These are phyloP conservation scores for Sanderia malayensis DNA, from an alignment of 30 jellyfish, hydroid and myxozoan genomes.

Conservation along the genomic window DNA sequence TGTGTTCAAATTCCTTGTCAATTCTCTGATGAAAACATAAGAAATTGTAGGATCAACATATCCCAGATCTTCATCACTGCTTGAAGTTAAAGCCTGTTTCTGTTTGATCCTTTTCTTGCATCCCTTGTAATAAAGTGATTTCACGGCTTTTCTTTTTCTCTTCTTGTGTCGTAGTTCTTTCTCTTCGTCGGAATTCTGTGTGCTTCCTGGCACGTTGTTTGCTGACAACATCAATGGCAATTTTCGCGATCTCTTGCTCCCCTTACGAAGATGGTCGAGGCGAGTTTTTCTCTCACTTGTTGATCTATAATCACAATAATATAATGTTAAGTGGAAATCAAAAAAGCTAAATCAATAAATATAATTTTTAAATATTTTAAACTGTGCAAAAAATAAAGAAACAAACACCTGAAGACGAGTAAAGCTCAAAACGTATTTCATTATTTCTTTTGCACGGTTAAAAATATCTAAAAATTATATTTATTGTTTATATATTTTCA, in stretches of 20 bases:
- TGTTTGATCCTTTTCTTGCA: conserved; percentile 42
- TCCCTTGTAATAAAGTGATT: conserved; percentile 49
- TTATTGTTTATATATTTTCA: too few species aligned
- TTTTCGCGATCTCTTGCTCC: conserved; percentile 50
- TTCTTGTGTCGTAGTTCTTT: conserved; percentile 20
- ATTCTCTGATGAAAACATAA: conserved; percentile 72
- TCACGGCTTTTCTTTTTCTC: conserved; percentile 37
- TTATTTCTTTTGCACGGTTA: too few species aligned
- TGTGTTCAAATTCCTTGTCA: conserved; percentile 80
- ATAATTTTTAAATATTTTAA: too few species aligned
- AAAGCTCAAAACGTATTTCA: too few species aligned
- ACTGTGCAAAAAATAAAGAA: too few species aligned
- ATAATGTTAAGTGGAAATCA: too few species aligned
- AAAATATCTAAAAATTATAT: too few species aligned
- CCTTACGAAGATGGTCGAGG: conserved; percentile 88
- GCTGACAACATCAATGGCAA: conserved; percentile 32
- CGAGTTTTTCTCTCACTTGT: conserved; percentile 89
- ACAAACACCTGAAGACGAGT: too few species aligned
- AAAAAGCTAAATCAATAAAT: too few species aligned
- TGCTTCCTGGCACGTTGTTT: conserved; percentile 17
- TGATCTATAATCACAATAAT: too few species aligned
- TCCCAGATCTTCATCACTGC: conserved; percentile 51
- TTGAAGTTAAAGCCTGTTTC: conserved; percentile 15
- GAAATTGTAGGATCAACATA: conserved; percentile 85
- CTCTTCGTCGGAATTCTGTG: conserved; percentile 52